A percentile compares a stretch with the other conserved stretches of the same genome.
Conservation (phyloP, 2,888 invertebrate species). For the Pycnomerus fuliginosus region DNA sequence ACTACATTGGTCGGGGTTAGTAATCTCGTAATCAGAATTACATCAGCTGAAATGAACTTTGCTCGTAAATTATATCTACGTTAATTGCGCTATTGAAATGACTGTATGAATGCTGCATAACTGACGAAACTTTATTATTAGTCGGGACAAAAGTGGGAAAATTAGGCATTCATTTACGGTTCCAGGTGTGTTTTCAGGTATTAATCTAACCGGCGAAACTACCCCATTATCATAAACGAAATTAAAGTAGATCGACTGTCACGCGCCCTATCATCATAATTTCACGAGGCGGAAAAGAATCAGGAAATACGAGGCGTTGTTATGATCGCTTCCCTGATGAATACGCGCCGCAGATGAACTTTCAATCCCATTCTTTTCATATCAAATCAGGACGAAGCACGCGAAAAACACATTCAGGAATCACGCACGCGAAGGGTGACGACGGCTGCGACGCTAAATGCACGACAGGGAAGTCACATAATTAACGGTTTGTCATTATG, state of each 20-base stretch:
- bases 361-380: background rate
- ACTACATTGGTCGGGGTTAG: too few species aligned
- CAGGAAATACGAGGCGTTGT: background rate
- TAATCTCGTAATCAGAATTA: conserved; percentile 24
- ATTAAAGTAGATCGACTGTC: background rate
- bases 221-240: background rate
- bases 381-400: background rate
- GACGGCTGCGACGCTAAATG: too few species aligned
- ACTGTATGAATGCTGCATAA: conserved; percentile 20
- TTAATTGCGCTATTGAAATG: conserved; percentile 22
- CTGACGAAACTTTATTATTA: too few species aligned
- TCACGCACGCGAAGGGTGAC: background rate
- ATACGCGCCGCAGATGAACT: background rate
- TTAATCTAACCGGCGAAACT: too few species aligned
- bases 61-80: conserved; percentile 20
- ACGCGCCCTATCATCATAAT: background rate
- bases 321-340: background rate
- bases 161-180: conserved; percentile 13
- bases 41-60: conserved; percentile 23
- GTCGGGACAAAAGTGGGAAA: conserved; percentile 11
- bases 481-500: too few species aligned
- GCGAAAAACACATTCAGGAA: background rate
- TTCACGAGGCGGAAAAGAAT: background rate
- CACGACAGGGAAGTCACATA: too few species aligned
- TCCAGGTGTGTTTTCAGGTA: too few species aligned